These are phyloP conservation scores for Muraenolepis orangiensis DNA, from an alignment of 2,797 vertebrate species.

Conservation along the genomic window DNA sequence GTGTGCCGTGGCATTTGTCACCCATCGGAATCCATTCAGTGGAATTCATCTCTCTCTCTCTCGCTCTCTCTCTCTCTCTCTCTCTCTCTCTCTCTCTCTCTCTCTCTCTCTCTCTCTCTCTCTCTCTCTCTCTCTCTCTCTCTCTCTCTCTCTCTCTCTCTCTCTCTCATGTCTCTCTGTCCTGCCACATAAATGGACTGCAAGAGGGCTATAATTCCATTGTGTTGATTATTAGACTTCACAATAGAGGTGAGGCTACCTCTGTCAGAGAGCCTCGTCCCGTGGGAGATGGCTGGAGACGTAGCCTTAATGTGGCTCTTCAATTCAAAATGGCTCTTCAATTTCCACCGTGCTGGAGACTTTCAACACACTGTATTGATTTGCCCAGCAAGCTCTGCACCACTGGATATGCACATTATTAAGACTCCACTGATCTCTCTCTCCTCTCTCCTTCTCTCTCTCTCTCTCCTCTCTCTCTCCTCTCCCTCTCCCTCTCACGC, in stretches of 20 bases:
- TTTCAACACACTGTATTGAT: conserved; percentile 49
- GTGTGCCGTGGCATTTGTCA: conserved; percentile 40
- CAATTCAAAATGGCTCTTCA: conserved; percentile 68
- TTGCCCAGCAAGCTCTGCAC: conserved; percentile 36
- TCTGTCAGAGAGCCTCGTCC: background rate
- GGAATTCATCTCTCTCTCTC: conserved; percentile 37
- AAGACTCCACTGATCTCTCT: background rate
- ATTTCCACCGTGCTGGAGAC: conserved; percentile 50
- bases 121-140: conserved; percentile 34
- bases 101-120: conserved; percentile 19
- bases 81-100: conserved; percentile 42
- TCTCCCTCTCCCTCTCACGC: background rate
- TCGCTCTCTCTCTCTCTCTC: conserved; percentile 15
- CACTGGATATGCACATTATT: background rate
- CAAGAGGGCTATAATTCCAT: conserved; percentile 55
- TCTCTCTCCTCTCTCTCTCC: conserved; percentile 16
- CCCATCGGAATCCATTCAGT: conserved; percentile 33
- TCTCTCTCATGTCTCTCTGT: conserved; percentile 45
- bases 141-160: conserved; percentile 9
- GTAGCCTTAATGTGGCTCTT: conserved; percentile 63
- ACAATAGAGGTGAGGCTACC: conserved; percentile 49
- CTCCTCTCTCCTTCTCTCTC: conserved; percentile 20
- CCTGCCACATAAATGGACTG: conserved; percentile 49
- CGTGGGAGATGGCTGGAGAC: conserved; percentile 35
- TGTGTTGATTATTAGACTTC: conserved; percentile 61